Evolutionary conservation across 2,113 vertebrate species (phyloP).

Genomic region (Chaetodon auriga): DNA sequence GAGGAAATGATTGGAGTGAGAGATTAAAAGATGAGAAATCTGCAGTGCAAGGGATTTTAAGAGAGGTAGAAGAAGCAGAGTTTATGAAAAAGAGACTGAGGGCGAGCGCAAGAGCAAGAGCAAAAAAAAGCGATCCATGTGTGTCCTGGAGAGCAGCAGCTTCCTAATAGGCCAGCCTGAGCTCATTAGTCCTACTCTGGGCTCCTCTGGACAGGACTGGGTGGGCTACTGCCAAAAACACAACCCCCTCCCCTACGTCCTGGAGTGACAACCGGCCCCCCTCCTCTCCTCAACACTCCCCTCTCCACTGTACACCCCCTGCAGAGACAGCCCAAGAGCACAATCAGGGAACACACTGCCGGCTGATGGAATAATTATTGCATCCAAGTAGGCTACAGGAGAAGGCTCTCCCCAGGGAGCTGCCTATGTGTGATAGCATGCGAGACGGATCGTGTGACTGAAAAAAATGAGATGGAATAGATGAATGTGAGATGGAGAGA

Average conservation of each 20-base stretch:
- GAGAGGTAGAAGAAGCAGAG: constrained; percentile 25
- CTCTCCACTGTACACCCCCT: constrained; percentile 75
- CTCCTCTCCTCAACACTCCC: constrained; percentile 48
- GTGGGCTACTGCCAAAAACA: constrained; percentile 70
- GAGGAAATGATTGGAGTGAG: constrained; percentile 7
- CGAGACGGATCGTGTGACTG: constrained; percentile 71
- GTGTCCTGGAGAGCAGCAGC: constrained; percentile 48
- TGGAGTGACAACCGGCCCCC: constrained; percentile 81
- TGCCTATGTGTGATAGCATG: constrained; percentile 80
- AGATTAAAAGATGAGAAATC: constrained; percentile 61
- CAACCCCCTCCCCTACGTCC: constrained; percentile 53
- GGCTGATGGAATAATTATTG: constrained; percentile 93
- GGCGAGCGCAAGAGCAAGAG: background rate
- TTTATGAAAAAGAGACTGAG: constrained; percentile 26
- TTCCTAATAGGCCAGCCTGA: constrained; percentile 64
- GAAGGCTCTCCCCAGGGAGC: constrained; percentile 81
- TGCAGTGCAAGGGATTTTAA: constrained; percentile 43
- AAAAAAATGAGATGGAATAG: constrained; percentile 69
- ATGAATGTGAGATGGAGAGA: constrained; percentile 72
- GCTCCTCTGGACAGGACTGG: constrained; percentile 68
- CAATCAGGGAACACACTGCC: constrained; percentile 89
- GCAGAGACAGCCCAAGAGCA: constrained; percentile 87
- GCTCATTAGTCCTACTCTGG: constrained; percentile 80
- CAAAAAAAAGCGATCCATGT: constrained; percentile 40
- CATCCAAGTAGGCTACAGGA: constrained; percentile 83